Conservation (phyloP, 2,113 vertebrate genomes). For the Plecotus auritus region DNA sequence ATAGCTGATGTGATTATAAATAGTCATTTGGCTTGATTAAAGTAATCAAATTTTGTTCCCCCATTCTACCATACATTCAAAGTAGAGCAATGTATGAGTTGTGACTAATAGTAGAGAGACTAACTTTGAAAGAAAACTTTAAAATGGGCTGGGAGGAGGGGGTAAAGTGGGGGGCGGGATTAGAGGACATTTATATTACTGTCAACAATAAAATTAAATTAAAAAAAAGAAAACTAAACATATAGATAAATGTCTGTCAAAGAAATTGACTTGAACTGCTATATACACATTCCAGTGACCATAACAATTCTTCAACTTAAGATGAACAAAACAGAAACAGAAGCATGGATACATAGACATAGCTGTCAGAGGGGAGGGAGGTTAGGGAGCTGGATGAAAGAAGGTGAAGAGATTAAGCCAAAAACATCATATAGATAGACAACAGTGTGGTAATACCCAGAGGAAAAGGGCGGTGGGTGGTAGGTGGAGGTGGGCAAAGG, state of each 20-base stretch:
- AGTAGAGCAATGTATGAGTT: not conserved
- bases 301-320: not conserved
- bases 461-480: not conserved
- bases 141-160: no score
- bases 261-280: not conserved
- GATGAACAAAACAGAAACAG: not conserved
- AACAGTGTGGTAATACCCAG: not conserved
- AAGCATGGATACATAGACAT: not conserved
- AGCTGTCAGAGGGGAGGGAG: not conserved
- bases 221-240: not conserved
- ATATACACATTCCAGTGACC: not conserved
- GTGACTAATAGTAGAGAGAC: not conserved
- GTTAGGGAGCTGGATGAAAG: not conserved
- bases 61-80: not conserved
- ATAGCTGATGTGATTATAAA: conserved; percentile 27
- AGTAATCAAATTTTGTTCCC: not conserved
- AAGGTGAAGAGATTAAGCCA: not conserved
- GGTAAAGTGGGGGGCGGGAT: no score
- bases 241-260: not conserved
- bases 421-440: not conserved
- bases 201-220: no score
- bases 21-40: conserved; percentile 12
- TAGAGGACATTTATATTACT: no score
- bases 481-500: not conserved
- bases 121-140: not conserved